phyloP scores from a whole-genome alignment of 2,888 invertebrate species.

The Galerucella nymphaeae region DNA sequence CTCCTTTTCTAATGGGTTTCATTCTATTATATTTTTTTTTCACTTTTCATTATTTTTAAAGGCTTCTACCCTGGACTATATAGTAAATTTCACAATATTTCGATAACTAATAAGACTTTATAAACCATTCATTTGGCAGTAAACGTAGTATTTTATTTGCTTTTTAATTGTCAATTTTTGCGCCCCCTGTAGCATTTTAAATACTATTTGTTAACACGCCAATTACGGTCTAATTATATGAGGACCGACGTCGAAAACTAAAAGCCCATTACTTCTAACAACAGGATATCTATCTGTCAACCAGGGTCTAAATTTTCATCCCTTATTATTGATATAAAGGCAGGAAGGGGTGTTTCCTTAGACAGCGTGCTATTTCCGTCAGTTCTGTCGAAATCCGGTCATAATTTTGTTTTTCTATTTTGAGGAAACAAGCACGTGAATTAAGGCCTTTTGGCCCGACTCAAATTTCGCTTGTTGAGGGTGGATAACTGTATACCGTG shows the following conservation, averaged over 20 bases:
- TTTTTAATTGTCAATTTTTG: background rate
- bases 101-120: too few relatives aligned
- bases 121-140: too few relatives aligned
- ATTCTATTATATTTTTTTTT: too few relatives aligned
- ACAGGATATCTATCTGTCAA: conserved; percentile 43
- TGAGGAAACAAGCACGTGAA: conserved; percentile 32
- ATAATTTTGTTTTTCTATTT: conserved; percentile 35
- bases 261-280: conserved; percentile 27
- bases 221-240: conserved; percentile 22
- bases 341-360: conserved; percentile 60
- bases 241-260: background rate
- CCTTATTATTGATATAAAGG: conserved; percentile 42
- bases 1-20: too few relatives aligned
- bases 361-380: conserved; percentile 54
- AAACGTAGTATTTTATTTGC: too few relatives aligned
- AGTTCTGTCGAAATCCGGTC: conserved; percentile 40
- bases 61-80: too few relatives aligned
- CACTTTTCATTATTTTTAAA: too few relatives aligned
- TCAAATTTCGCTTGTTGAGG: conserved; percentile 25
- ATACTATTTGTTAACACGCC: background rate
- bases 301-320: conserved; percentile 38
- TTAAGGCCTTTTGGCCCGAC: conserved; percentile 17
- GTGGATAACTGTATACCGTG: background rate
- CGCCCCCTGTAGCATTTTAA: background rate
- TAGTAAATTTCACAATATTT: too few relatives aligned